Conservation (phyloP, 1,140 invertebrate species). For the Gonioctena quinquepunctata region DNA sequence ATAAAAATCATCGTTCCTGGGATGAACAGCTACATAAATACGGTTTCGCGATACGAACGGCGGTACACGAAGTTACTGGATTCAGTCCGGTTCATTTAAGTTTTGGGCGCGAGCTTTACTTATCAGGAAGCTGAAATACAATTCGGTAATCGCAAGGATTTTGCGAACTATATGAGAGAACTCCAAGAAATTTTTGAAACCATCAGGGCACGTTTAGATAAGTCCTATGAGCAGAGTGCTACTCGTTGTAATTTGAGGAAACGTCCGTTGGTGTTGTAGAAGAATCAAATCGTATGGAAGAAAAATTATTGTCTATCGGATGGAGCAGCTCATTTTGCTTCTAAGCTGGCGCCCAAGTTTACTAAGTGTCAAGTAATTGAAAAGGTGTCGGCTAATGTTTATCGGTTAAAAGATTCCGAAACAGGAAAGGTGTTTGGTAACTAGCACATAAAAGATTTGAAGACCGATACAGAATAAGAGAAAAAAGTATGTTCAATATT, state of each 20-base stretch:
- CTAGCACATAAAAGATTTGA: no score
- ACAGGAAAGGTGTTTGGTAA: no score
- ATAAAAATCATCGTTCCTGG: conserved; percentile 17
- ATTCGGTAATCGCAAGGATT: background rate
- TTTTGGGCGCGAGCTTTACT: background rate
- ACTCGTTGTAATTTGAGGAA: conserved; percentile 27
- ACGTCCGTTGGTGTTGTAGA: background rate
- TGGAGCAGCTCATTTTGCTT: no score
- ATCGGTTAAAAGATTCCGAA: no score
- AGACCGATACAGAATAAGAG: no score
- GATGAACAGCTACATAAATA: conserved; percentile 16
- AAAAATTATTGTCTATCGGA: no score
- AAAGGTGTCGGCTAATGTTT: no score
- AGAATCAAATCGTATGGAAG: no score
- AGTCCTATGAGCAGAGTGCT: conserved; percentile 18
- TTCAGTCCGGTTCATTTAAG: background rate
- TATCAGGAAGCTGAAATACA: background rate
- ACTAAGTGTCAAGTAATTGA: no score
- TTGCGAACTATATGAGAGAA: conserved; percentile 1
- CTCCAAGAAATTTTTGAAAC: conserved; percentile 9
- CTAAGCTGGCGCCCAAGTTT: no score
- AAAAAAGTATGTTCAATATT: no score
- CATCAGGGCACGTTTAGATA: background rate
- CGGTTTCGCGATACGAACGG: conserved; percentile 13
- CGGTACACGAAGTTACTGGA: conserved; percentile 19